These are phyloP conservation scores for Reticulitermes speratus DNA, from an alignment of 1,140 invertebrate genomes.

Conservation along the genomic window DNA sequence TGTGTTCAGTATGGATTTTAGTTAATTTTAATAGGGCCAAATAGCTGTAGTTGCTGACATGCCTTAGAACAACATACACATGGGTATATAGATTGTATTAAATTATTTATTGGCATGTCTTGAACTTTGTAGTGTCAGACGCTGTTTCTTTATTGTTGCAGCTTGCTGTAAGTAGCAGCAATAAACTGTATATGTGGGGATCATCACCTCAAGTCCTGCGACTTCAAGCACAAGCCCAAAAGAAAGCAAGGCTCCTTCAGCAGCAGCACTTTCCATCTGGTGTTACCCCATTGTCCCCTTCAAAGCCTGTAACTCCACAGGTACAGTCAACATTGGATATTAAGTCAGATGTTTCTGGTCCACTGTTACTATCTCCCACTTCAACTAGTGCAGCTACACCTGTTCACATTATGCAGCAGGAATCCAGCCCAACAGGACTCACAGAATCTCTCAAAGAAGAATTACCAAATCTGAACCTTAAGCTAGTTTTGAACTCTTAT, in stretches of 20 bases:
- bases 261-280: constrained; percentile 40
- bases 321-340: constrained; percentile 29
- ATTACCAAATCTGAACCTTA: not conserved
- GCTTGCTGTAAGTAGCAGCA: constrained; percentile 67
- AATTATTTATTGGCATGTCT: too few species aligned
- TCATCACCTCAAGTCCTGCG: constrained; percentile 73
- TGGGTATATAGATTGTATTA: too few species aligned
- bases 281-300: not conserved
- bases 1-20: too few species aligned
- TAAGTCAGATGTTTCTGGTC: constrained; percentile 10
- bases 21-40: too few species aligned
- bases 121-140: too few species aligned
- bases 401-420: too few species aligned
- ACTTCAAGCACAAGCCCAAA: constrained; percentile 64
- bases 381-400: too few species aligned
- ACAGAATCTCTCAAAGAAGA: not conserved
- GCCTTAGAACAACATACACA: too few species aligned
- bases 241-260: constrained; percentile 55
- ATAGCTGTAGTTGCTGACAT: too few species aligned
- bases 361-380: not conserved
- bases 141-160: constrained; percentile 43
- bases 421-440: not conserved
- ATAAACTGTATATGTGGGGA: constrained; percentile 75
- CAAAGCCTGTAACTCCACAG: not conserved
- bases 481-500: not conserved